Percentiles rank a stretch among this genome's conserved stretches.
These are phyloP conservation scores for Odiellus spinosus DNA, from an alignment of 2,888 invertebrate species.

Conservation along the genomic window DNA sequence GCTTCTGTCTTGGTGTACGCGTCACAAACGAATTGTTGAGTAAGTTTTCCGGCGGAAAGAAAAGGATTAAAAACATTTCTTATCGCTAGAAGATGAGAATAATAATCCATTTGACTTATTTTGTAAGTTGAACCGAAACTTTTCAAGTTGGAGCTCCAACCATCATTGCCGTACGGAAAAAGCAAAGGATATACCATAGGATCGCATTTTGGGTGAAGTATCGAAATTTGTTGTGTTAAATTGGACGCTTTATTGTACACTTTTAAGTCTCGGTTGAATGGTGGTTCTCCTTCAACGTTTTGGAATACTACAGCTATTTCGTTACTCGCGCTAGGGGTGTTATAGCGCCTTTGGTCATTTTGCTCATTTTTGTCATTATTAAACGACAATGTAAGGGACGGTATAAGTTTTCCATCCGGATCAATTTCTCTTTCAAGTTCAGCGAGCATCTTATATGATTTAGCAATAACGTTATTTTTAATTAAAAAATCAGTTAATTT, in stretches of 20 bases:
- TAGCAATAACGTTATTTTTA: neutral
- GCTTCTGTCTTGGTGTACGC: constrained; percentile 23
- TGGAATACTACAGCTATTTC: neutral
- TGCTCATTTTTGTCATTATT: neutral
- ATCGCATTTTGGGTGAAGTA: constrained; percentile 13
- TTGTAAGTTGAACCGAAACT: no score
- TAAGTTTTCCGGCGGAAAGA: constrained; percentile 20
- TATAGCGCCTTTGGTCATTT: constrained; percentile 1
- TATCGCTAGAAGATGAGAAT: neutral
- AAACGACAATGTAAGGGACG: no score
- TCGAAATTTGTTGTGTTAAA: no score
- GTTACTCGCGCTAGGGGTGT: neutral
- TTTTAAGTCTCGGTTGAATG: neutral
- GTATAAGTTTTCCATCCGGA: constrained; percentile 1
- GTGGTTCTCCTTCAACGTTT: neutral
- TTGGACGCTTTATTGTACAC: neutral
- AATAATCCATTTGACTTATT: neutral
- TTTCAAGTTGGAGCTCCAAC: neutral
- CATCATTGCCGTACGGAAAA: neutral
- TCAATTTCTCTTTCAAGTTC: neutral
- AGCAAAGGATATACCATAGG: constrained; percentile 2
- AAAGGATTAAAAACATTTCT: constrained; percentile 18
- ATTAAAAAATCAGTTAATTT: neutral
- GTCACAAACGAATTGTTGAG: constrained; percentile 25
- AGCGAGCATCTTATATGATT: constrained; percentile 2